phyloP scores from a whole-genome alignment of 2,797 vertebrate genomes.

The Ctenochaetus hawaiiensis region DNA sequence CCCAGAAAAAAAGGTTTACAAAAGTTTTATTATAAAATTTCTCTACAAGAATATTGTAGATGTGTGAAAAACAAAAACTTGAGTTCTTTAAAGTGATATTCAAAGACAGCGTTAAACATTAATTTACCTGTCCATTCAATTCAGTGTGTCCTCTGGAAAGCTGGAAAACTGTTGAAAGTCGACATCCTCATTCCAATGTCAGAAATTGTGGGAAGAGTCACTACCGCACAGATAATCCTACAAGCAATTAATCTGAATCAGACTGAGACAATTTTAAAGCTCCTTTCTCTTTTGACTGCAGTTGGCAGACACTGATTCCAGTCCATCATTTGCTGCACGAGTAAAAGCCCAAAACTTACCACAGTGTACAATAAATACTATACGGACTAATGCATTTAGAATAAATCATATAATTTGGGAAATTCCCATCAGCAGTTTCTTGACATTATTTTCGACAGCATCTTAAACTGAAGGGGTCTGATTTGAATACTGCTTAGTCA shows the following conservation, averaged over 20 bases:
- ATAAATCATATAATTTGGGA: slow-evolving; percentile 36
- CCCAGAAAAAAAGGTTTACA: background rate
- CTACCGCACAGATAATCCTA: background rate
- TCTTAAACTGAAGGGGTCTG: slow-evolving; percentile 57
- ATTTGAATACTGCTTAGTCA: slow-evolving; percentile 82
- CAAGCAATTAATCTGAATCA: slow-evolving; percentile 3
- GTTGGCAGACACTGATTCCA: slow-evolving; percentile 5
- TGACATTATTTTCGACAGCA: slow-evolving; percentile 57
- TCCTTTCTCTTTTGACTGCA: background rate
- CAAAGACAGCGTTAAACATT: background rate
- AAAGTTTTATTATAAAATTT: background rate
- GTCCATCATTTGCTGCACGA: slow-evolving; percentile 1
- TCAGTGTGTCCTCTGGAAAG: background rate
- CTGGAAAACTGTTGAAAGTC: slow-evolving; percentile 4
- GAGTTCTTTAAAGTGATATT: background rate
- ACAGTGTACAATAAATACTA: slow-evolving; percentile 15
- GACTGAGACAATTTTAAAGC: background rate
- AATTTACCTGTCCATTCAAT: background rate
- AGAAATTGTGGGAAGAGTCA: background rate
- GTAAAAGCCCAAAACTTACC: slow-evolving; percentile 20
- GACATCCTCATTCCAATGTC: background rate
- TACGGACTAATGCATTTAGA: slow-evolving; percentile 19
- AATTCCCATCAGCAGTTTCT: slow-evolving; percentile 68
- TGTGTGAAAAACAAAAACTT: background rate
- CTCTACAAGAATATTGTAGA: background rate